Base-by-base conservation (phyloP, 2,888 invertebrate species). In the Eumacrocentrus americanus region DNA sequence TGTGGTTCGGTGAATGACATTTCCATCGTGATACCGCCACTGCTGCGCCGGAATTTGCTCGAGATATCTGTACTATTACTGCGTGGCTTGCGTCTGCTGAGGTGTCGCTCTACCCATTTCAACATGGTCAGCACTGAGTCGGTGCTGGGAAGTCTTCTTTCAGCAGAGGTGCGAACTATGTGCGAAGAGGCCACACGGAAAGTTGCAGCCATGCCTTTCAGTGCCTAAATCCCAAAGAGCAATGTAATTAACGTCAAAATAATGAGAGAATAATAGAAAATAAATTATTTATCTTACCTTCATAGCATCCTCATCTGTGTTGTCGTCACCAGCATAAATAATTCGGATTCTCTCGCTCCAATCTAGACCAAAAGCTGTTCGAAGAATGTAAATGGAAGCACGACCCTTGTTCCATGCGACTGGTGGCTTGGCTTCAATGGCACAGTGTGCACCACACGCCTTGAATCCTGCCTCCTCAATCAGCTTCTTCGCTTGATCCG, bases 121-220 rank as follows among this genome's bases (percentile, higher is more conserved):
- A 95, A 84, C 89, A 95, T 89, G 0, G 93, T 92, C 55, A 94
- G 85, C 0, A 95, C 94, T 0, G 94, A 92, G 81, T 95, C 94
- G 0, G 94, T 92, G 34, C 92, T 92, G 0, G 94, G 93, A 46
- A 95, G 83, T 61, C 95, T 91, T 51, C 92, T 86, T 75, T 94
- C 94, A 0, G 94, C 94, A 0, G 91, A 91, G 0, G 94, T 94
- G 74, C 91, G 91, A 3, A 91, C 91, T 71, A 94, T 92, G 74
- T 88, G 86, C 0, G 93, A 93, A 0, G 92, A 90, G 0, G 93
- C 90, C 7, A 95, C 92, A 52, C 94, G 88, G 86, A 95, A 95
- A 2, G 94, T 94, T 1, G 93, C 91, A 0, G 94, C 94, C 93
- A 95, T 94, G 79, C 94, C 94, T 84, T 94, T 94, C 58, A 94